Base-by-base conservation (phyloP, 2,113 vertebrate species). In the Amphiprion ocellaris region DNA sequence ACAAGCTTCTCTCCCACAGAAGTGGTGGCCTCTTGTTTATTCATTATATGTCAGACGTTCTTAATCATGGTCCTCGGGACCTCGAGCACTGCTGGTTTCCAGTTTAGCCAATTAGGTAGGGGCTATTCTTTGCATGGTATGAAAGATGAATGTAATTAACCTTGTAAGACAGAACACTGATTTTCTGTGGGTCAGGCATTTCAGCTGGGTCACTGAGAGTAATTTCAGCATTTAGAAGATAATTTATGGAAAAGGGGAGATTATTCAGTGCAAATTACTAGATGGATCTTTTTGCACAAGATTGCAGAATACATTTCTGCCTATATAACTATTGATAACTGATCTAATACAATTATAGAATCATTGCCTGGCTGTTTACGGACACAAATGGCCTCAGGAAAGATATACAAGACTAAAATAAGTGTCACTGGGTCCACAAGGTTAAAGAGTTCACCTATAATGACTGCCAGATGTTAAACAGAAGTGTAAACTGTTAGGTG, bases 31-130 rank as follows among this genome's bases (percentile, higher is more conserved):
- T 83, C 59, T 41, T 89, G 79, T 89, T 87, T 90, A 89, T 83
- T 89, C 82, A 87, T 75, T 74, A 62, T 85, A 62, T 85, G 87
- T 84, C 84, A 86, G 72, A 81, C 19, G 64, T 80, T 83, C 62
- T 89, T 77, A 81, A 87, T 89, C 84, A 77, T 19, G 68, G 33
- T 85, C 59, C 70, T 69, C 33, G 0, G 72, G 89, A 89, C 74
- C 74, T 62, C 58, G 61, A 56, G 77, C 61, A 60, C 82, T 81
- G 73, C 82, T 82, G 82, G 72, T 71, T 74, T 83, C 69, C 64
- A 87, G 75, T 83, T 86, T 46, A 86, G 37, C 62, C 65, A 87
- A 79, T 87, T 88, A 80, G 56, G 64, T 41, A 39, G 10, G 16
- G 26, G 49, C 56, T 56, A 60, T 69, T 90, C 66, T 85, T 67